Percentiles rank a stretch among this genome's conserved stretches.
Conservation (phyloP, 2,888 invertebrate genomes). For the Calliopum simillimum region DNA sequence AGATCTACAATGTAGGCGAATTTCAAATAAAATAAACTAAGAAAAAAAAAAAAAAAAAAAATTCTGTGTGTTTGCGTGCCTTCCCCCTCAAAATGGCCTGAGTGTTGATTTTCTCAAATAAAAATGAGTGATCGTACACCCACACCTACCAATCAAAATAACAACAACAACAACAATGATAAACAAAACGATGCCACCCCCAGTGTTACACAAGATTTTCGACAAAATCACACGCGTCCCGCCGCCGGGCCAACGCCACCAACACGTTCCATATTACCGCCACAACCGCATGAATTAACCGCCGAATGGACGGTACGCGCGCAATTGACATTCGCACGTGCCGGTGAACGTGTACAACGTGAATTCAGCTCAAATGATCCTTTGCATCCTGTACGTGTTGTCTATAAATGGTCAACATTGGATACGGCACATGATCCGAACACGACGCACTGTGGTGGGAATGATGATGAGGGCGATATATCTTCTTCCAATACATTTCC, state of each 20-base stretch:
- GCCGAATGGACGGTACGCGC: constrained; percentile 79
- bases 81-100: constrained; percentile 10
- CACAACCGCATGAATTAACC: constrained; percentile 64
- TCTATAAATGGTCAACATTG: constrained; percentile 69
- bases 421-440: constrained; percentile 60
- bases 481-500: constrained; percentile 35
- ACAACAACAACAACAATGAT: constrained; percentile 20
- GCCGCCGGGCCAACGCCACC: background rate
- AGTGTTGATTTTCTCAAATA: background rate
- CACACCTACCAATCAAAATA: background rate
- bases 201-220: constrained; percentile 40
- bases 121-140: constrained; percentile 28
- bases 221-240: constrained; percentile 25
- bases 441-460: constrained; percentile 40
- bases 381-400: constrained; percentile 65
- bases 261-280: constrained; percentile 38
- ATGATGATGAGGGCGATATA: constrained; percentile 40
- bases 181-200: constrained; percentile 36
- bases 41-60: background rate
- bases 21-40: background rate
- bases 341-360: constrained; percentile 62
- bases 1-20: too few species aligned
- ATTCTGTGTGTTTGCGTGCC: background rate
- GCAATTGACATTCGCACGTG: constrained; percentile 73
- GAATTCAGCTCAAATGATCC: constrained; percentile 57